Conservation (phyloP, 1,140 invertebrate genomes). For the Sesamia nonagrioides region DNA sequence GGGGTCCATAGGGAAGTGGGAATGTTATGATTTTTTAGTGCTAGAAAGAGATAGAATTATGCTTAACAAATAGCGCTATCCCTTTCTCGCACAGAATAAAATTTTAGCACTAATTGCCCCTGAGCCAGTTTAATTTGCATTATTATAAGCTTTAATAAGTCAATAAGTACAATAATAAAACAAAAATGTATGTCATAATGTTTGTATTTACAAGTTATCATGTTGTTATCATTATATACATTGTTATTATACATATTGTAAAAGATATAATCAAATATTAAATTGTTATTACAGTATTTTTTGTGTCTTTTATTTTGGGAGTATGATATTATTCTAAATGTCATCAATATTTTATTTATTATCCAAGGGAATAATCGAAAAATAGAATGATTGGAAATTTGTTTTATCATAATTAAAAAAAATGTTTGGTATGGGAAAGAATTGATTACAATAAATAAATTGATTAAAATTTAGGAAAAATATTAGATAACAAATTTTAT, state of each 20-base stretch:
- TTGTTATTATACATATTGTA: conserved; percentile 30
- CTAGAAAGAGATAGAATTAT: too few relatives aligned
- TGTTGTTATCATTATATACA: conserved; percentile 27
- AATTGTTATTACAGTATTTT: not conserved
- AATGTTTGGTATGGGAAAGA: not conserved
- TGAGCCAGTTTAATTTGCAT: not conserved
- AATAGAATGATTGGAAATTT: too few relatives aligned
- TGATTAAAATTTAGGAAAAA: not conserved
- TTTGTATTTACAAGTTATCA: conserved; percentile 17
- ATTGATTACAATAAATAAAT: not conserved
- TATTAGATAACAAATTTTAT: not conserved
- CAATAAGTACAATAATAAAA: conserved; percentile 23
- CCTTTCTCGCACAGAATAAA: not conserved
- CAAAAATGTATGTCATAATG: not conserved
- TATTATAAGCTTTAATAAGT: not conserved
- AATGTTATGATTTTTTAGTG: too few relatives aligned
- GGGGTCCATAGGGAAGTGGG: too few relatives aligned
- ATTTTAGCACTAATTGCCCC: too few relatives aligned
- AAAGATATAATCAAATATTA: not conserved
- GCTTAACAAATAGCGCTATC: not conserved
- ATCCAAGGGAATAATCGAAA: too few relatives aligned
- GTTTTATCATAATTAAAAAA: not conserved
- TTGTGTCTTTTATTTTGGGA: conserved; percentile 2
- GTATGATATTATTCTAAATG: too few relatives aligned
- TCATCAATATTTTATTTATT: too few relatives aligned